Evolutionary conservation across 2,888 invertebrate genomes (phyloP), one percentile per base, ranked within the genome.

Genomic region (Himalopsyche japonica): DNA sequence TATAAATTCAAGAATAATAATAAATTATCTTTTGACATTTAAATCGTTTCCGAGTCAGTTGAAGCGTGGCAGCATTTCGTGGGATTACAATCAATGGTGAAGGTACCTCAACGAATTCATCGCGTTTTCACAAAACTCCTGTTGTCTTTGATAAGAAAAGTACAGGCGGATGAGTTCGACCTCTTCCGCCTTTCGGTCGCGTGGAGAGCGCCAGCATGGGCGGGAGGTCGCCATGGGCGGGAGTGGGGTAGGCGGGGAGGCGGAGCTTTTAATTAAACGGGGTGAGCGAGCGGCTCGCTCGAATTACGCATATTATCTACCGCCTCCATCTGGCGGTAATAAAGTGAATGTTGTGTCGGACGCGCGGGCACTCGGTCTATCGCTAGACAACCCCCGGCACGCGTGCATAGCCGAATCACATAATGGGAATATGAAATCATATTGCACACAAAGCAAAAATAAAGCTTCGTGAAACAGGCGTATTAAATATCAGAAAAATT

Each of bases 211-310:
- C 34, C 43, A 34, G 24, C 34, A 77, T 43, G 77, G 34, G 77
- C 85, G 81, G 83, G 80, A 86, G 83, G 85, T 32, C 30, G 30
- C 77, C 77, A 64, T 79, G 85, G 86, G 80, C 86, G 86, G 85
- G 87, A 77, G 83, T 82, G 82, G 87, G 86, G 87, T 88, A 86
- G 86, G 86, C 87, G 88, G 88, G 88, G 87, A 88, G 88, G 76
- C 30, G 77, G 86, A 78, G 82, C 87, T 82, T 86, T 84, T 86
- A 86, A 86, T 86, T 86, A 86, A 86, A 86, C 83, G 80, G 86
- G 85, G 85, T 86, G 84, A 76, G 85, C 82, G 80, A 76, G 84
- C 76, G 49, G 83, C 82, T 48, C 82, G 77, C 84, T 85, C 85
- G 86, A 85, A 86, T 86, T 85, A 85, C 86, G 86, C 86, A 86